A percentile compares a stretch with the other conserved stretches of the same genome.
Conservation (phyloP, 2,888 invertebrate species). For the Nemotelus nigrinus region DNA sequence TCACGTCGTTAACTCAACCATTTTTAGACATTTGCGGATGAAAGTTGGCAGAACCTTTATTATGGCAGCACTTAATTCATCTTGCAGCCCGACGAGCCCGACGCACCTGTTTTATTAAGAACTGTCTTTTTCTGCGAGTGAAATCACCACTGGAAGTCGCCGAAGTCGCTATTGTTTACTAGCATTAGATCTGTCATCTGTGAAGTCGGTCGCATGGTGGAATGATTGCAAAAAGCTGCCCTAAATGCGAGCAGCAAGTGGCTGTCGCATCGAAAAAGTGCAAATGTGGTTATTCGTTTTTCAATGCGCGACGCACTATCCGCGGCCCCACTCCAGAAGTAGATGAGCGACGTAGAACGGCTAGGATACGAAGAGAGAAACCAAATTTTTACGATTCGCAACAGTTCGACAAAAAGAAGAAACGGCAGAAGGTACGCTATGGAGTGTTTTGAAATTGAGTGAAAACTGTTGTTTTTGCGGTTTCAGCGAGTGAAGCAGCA, state of each 20-base stretch:
- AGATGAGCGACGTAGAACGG: conserved; percentile 72
- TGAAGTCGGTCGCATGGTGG: background rate
- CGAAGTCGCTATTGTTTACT: background rate
- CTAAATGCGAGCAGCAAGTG: conserved; percentile 79
- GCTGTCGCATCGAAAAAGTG: conserved; percentile 87
- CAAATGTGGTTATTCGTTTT: conserved; percentile 84
- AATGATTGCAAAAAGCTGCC: conserved; percentile 80
- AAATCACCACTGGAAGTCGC: background rate
- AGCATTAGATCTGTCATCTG: background rate
- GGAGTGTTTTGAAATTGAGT: background rate
- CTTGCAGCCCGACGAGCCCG: background rate
- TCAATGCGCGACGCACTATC: conserved; percentile 71
- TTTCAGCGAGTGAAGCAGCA: conserved; percentile 37
- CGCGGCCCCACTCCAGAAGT: conserved; percentile 48
- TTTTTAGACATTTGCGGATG: no score
- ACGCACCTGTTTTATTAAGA: background rate
- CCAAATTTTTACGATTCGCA: conserved; percentile 86
- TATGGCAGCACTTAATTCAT: conserved; percentile 13
- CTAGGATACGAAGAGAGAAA: conserved; percentile 78
- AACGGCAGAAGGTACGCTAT: conserved; percentile 64
- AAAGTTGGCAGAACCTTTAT: no score
- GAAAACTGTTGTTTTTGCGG: conserved; percentile 7
- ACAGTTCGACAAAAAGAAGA: conserved; percentile 80
- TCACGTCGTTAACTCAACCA: no score
- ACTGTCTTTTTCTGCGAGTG: background rate